Evolutionary conservation across 2,113 vertebrate genomes (phyloP).

Genomic region (Calidris pygmaea): DNA sequence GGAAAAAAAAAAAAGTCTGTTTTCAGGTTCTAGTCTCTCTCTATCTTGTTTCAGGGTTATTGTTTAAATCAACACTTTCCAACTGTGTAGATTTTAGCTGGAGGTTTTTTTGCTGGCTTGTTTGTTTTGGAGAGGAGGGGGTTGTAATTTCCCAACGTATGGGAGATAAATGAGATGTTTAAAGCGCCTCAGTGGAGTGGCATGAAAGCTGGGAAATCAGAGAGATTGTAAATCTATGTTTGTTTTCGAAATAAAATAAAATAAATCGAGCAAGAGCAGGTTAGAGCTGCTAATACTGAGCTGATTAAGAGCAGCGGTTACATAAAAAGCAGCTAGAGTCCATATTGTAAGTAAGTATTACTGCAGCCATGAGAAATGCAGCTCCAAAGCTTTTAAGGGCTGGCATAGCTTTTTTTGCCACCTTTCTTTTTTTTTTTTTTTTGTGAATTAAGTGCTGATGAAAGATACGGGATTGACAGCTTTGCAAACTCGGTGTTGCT

Average conservation of each 20-base stretch:
- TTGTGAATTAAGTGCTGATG: slow-evolving; percentile 40
- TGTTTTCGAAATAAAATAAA: slow-evolving; percentile 65
- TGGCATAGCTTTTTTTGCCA: neutral
- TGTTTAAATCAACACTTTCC: slow-evolving; percentile 55
- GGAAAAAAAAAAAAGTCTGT: neutral
- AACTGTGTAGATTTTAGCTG: slow-evolving; percentile 47
- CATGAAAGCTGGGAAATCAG: slow-evolving; percentile 55
- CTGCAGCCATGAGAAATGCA: slow-evolving; percentile 37
- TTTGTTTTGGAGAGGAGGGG: slow-evolving; percentile 54
- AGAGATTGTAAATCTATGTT: slow-evolving; percentile 53
- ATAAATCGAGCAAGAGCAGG: slow-evolving; percentile 55
- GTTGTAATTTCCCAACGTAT: slow-evolving; percentile 50
- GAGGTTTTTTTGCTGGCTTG: slow-evolving; percentile 7
- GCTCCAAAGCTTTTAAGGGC: slow-evolving; percentile 55
- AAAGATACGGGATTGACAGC: slow-evolving; percentile 21
- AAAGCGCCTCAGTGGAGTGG: slow-evolving; percentile 54
- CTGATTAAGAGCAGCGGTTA: slow-evolving; percentile 63
- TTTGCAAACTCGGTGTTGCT: neutral
- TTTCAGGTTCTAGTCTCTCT: neutral
- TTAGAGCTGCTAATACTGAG: slow-evolving; percentile 58
- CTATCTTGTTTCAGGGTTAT: neutral
- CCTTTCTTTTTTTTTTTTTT: neutral
- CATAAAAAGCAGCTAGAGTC: slow-evolving; percentile 54
- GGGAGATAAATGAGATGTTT: slow-evolving; percentile 64
- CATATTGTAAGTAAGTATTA: slow-evolving; percentile 51